Conservation (phyloP, 2,888 invertebrate genomes). For the Erebia aethiops region DNA sequence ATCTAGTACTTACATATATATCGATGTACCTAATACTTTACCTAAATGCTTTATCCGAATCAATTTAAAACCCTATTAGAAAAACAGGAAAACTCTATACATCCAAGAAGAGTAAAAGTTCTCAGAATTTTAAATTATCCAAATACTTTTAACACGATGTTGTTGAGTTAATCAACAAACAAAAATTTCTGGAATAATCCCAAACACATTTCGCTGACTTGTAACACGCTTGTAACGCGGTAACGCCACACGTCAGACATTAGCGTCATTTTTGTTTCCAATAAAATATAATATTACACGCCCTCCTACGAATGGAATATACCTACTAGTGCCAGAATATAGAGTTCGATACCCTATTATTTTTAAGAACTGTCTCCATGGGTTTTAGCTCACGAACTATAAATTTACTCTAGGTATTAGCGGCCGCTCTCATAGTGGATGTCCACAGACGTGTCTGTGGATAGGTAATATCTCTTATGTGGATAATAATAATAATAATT, state of each 20-base stretch:
- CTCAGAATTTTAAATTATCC: neutral
- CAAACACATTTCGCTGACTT: neutral
- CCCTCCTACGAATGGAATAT: neutral
- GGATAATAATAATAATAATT: too few relatives aligned
- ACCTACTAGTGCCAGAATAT: neutral
- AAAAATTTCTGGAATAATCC: constrained; percentile 8
- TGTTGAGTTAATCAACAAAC: neutral
- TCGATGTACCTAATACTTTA: too few relatives aligned
- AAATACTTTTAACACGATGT: neutral
- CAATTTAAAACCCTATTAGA: neutral
- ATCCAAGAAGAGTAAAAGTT: neutral
- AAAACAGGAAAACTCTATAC: neutral
- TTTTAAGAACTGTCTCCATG: too few relatives aligned
- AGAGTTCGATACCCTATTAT: neutral
- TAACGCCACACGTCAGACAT: neutral
- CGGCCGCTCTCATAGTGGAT: too few relatives aligned
- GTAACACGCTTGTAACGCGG: neutral
- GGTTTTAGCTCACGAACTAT: too few relatives aligned
- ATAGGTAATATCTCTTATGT: too few relatives aligned
- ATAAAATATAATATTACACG: neutral
- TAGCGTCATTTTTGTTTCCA: neutral
- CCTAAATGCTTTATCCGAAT: neutral
- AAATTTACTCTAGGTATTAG: too few relatives aligned
- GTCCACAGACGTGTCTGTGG: too few relatives aligned
- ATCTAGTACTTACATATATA: too few relatives aligned